These are phyloP conservation scores for Dolichoris vasculosae DNA, from an alignment of 1,140 invertebrate species.

Conservation along the genomic window DNA sequence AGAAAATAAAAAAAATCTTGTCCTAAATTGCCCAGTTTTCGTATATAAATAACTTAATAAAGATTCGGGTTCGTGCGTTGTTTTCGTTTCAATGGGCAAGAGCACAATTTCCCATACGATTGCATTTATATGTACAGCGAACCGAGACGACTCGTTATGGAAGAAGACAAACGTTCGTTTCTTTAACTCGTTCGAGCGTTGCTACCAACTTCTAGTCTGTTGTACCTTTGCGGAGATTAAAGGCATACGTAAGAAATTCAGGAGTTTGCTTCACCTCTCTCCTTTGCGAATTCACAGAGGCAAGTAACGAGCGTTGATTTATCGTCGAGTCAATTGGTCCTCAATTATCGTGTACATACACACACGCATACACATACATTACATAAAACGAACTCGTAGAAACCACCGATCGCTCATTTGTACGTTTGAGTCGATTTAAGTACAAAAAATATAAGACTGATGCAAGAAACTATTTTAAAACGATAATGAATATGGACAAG, in stretches of 20 bases:
- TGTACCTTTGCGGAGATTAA: neutral
- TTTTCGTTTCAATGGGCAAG: conserved; percentile 18
- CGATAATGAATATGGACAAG: conserved; percentile 21
- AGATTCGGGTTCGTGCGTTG: conserved; percentile 6
- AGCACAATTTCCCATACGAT: conserved; percentile 28
- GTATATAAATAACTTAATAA: conserved; percentile 47
- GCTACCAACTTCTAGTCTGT: conserved; percentile 6
- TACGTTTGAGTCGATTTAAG: conserved; percentile 39
- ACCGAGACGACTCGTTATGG: conserved; percentile 2
- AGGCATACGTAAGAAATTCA: conserved; percentile 5
- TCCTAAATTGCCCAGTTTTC: neutral
- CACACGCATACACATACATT: neutral
- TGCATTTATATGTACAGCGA: conserved; percentile 42
- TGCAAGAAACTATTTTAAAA: neutral
- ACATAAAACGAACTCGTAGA: conserved; percentile 17
- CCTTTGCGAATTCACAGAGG: conserved; percentile 29
- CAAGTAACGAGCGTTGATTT: neutral
- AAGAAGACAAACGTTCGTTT: conserved; percentile 25
- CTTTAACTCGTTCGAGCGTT: neutral
- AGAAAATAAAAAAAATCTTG: conserved; percentile 45
- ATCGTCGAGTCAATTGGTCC: conserved; percentile 38
- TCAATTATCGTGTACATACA: conserved; percentile 23
- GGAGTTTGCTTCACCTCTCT: neutral
- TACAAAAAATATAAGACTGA: conserved; percentile 27
- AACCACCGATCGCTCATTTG: neutral